A percentile compares a stretch with the other conserved stretches of the same genome.
Conservation (phyloP, 2,888 invertebrate species). For the Eupithecia tripunctaria region DNA sequence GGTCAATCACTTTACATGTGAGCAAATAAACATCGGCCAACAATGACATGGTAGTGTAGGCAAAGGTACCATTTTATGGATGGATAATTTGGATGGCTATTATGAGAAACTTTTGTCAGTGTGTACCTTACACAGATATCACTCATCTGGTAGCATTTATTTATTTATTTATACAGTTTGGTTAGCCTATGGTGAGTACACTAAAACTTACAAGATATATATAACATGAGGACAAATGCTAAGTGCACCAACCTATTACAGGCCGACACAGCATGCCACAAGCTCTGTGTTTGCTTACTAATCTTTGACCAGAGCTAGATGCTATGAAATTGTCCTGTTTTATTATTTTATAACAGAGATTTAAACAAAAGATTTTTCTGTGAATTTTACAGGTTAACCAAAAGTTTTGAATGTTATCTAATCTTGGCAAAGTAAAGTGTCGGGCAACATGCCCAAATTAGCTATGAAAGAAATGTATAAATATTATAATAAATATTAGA, state of each 20-base stretch:
- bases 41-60: not conserved
- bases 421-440: constrained; percentile 3
- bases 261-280: too few species aligned
- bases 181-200: too few species aligned
- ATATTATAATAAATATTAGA: not conserved
- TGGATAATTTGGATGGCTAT: not conserved
- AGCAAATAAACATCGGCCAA: constrained; percentile 22
- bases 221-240: too few species aligned
- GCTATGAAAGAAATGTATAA: not conserved
- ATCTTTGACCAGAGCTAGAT: not conserved
- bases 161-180: too few species aligned
- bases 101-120: not conserved
- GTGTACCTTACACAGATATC: not conserved
- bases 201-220: too few species aligned
- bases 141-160: not conserved
- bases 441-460: constrained; percentile 5
- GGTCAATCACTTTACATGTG: constrained; percentile 28
- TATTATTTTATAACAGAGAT: not conserved
- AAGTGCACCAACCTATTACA: too few species aligned
- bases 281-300: too few species aligned
- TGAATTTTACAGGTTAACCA: not conserved
- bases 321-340: not conserved
- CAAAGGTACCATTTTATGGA: not conserved
- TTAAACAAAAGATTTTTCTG: not conserved
- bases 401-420: not conserved